These are phyloP conservation scores for Anthopleura xanthogrammica DNA, from an alignment of 92 coral and sea anemone genomes.

Conservation along the genomic window DNA sequence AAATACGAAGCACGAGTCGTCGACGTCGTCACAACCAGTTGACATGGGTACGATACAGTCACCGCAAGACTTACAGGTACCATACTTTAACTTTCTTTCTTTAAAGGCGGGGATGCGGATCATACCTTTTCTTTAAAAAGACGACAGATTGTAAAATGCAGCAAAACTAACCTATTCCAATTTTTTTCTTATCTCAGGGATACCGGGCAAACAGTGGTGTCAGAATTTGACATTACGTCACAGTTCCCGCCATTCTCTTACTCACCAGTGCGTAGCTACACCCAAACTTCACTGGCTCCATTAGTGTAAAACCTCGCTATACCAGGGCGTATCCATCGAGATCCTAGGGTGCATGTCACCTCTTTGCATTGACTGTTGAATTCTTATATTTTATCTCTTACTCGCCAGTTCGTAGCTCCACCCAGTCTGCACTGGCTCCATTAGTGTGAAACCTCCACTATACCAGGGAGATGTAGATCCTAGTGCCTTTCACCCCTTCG, in stretches of 20 bases:
- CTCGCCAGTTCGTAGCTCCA: too few species aligned
- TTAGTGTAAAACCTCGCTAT: slow-evolving; percentile 30
- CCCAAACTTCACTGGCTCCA: slow-evolving; percentile 64
- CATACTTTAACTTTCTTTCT: neutral
- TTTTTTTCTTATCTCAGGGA: slow-evolving; percentile 46
- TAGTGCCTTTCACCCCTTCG: too few species aligned
- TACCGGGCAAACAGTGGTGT: slow-evolving; percentile 77
- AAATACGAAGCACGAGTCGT: slow-evolving; percentile 50
- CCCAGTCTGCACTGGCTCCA: too few species aligned
- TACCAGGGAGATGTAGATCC: too few species aligned
- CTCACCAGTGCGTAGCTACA: slow-evolving; percentile 81
- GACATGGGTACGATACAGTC: slow-evolving; percentile 72
- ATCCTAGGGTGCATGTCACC: too few species aligned
- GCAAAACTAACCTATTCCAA: neutral
- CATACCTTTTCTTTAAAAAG: too few species aligned
- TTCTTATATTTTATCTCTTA: too few species aligned
- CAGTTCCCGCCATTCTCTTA: slow-evolving; percentile 85
- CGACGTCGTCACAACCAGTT: slow-evolving; percentile 66
- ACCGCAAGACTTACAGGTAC: slow-evolving; percentile 82
- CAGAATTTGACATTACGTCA: slow-evolving; percentile 78
- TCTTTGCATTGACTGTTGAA: too few species aligned
- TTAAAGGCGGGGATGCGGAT: too few species aligned
- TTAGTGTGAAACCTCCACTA: too few species aligned
- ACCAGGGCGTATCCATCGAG: too few species aligned
- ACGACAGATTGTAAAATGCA: too few species aligned